phyloP scores from a whole-genome alignment of 2,113 vertebrate genomes.

The Elaphurus davidianus region DNA sequence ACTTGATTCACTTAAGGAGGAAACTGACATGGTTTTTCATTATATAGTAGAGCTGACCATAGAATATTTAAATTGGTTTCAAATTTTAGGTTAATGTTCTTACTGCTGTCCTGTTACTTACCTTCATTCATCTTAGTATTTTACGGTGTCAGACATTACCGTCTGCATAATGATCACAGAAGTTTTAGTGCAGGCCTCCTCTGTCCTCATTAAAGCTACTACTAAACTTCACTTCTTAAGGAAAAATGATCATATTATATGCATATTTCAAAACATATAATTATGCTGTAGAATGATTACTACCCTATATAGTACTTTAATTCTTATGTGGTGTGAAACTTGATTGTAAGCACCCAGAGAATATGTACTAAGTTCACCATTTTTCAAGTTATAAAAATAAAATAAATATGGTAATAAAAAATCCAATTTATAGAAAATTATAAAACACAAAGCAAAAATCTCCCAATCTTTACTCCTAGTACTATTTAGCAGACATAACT shows the following conservation, averaged over 20 bases:
- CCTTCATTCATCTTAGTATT: constrained; percentile 61
- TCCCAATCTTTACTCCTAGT: not conserved
- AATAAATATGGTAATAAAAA: constrained; percentile 46
- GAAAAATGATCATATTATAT: constrained; percentile 38
- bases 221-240: constrained; percentile 41
- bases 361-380: constrained; percentile 3
- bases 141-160: constrained; percentile 55
- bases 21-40: constrained; percentile 45
- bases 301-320: not conserved
- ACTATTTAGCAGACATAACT: not conserved
- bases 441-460: constrained; percentile 33
- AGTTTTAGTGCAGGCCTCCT: constrained; percentile 31
- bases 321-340: not conserved
- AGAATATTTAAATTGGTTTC: constrained; percentile 67
- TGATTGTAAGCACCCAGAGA: constrained; percentile 3
- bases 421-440: constrained; percentile 22
- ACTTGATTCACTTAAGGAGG: constrained; percentile 23
- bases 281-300: not conserved
- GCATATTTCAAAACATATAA: constrained; percentile 46
- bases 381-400: constrained; percentile 53
- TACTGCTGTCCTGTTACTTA: constrained; percentile 52
- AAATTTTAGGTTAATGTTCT: constrained; percentile 61
- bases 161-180: constrained; percentile 56
- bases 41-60: constrained; percentile 54
- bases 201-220: constrained; percentile 47